Evolutionary conservation across 2,888 invertebrate genomes (phyloP), one percentile per base, ranked within the genome.

Genomic region (Melangyna quadrimaculata): DNA sequence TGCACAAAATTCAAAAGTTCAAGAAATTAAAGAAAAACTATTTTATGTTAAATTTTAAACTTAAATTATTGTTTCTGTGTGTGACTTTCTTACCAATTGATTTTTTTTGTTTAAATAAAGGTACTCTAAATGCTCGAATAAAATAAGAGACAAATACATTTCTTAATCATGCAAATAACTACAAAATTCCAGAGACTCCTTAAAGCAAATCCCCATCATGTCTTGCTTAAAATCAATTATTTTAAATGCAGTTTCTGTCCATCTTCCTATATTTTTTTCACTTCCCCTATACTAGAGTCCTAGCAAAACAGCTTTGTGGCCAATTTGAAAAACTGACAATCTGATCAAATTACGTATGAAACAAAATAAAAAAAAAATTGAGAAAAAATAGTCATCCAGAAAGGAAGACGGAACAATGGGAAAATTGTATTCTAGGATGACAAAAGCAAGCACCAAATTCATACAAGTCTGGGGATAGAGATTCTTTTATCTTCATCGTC

Each of bases 241-340:
- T 14, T 71, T 71, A 63, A 43, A 61, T 63, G 24, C 53, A 71
- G 48, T 43, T 71, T 29, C 10, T 53, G 19, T 63, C 17, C 24
- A 10, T 43, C 29, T 57, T 27, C 22, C 24, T 24, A n/a, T n/a
- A n/a, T 22, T 9, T 6, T 0, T 10, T n/a, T 29, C n/a, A 40
- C 40, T 29, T 14, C 4, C 12, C 4, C 4, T 35, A 37, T 37
- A 40, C 7, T 24, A 32, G 32, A 14, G 22, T 61, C 19, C 22
- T 14, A 17, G 40, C n/a, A 53, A 35, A 37, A 40, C 61, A n/a
- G 8, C 63, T 32, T 32, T 10, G 51, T 55, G 55, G 43, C 55
- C 53, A 72, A 57, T 65, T 78, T 45, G 2, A 45, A 37, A 51
- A 72, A 24, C 40, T 43, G 29, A 53, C 53, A 71, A 63, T 71